Base-by-base conservation (phyloP, 2,888 invertebrate species). In the Volucella inanis region DNA sequence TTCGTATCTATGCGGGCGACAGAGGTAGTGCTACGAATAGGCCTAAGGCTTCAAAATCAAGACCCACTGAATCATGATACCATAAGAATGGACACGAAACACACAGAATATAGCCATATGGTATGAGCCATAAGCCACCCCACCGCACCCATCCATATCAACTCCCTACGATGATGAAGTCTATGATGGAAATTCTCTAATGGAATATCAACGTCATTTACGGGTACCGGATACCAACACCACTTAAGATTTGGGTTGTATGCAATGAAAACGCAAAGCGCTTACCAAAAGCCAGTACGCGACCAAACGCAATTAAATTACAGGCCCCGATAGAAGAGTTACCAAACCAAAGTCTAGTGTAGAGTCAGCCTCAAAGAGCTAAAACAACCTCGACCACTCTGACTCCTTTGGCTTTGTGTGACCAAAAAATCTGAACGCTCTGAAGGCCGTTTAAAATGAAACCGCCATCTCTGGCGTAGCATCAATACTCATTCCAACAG, bases 241-340 rank as follows among this genome's bases (percentile, higher is more conserved):
- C 39, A 10, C 39, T 4, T 10, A 47, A 31, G 22, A 41, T 47
- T 18, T 14, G 64, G 55, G 22, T 15, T 49, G 22, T 59, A 72
- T n/a, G 1, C 76, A 65, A 64, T 74, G 59, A 65, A 59, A 59
- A 64, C 70, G 54, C 52, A 77, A 77, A 82, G 54, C 67, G 61
- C 67, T 77, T 77, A 71, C 61, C 47, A 31, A 77, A 54, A 77
- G 65, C 59, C 52, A 31, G 65, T n/a, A 71, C 41, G 18, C 11
- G 52, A 54, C 77, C 65, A 65, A 12, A 77, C 77, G 82, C 77
- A 82, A 82, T 82, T 82, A 82, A 77, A 71, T 82, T 71, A 59
- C 64, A 65, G 64, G 49, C n/a, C 6, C 6, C 31, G 31, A 31
- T 31, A 31, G 31, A 31, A 3, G 31, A 31, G 31, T 6, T 6